phyloP scores from a whole-genome alignment of 35 echinoderm and acorn worm species.

The Stichopus chloronotus region DNA sequence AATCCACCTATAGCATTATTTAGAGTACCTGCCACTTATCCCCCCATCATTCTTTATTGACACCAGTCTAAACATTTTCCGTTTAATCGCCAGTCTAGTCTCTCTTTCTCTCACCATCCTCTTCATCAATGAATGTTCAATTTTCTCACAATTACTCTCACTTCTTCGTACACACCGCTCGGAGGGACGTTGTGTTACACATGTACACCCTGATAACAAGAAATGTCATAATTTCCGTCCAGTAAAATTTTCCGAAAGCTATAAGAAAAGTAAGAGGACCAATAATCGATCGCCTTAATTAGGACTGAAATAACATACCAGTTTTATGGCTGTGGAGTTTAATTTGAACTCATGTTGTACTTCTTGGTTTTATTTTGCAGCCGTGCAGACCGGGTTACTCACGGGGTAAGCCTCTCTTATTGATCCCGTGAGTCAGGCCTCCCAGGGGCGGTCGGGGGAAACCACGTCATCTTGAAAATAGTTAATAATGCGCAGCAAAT shows the following conservation, averaged over 20 bases:
- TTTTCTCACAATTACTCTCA: slow-evolving; percentile 5
- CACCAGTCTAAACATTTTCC: background rate
- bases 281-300: slow-evolving; percentile 28
- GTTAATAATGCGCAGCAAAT: slow-evolving; percentile 41
- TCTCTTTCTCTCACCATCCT: background rate
- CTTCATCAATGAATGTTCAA: background rate
- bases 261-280: background rate
- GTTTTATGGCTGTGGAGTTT: slow-evolving; percentile 22
- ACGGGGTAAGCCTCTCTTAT: slow-evolving; percentile 19
- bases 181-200: slow-evolving; percentile 30
- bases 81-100: background rate
- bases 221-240: slow-evolving; percentile 40
- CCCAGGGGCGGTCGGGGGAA: slow-evolving; percentile 42
- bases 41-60: background rate
- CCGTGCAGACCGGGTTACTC: background rate
- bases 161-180: background rate
- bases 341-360: slow-evolving; percentile 50
- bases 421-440: slow-evolving; percentile 26
- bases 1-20: background rate
- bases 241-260: background rate
- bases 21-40: background rate
- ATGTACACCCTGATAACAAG: slow-evolving; percentile 14
- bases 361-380: slow-evolving; percentile 20
- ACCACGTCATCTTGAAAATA: slow-evolving; percentile 31
- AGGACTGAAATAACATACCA: slow-evolving; percentile 50